Base-by-base conservation (phyloP, 2,888 invertebrate genomes). In the Scaptomyza tumidula region DNA sequence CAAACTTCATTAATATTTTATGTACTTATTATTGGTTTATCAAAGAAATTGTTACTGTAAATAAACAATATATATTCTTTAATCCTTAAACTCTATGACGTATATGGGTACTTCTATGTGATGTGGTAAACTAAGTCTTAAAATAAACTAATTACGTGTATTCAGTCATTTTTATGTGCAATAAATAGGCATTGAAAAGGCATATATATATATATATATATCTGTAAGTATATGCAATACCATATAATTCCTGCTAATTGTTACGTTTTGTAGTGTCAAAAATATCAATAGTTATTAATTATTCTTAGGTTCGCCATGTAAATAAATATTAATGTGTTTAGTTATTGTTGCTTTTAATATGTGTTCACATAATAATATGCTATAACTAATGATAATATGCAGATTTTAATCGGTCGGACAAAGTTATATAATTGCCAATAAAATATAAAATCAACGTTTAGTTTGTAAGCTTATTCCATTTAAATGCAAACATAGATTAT, bases 81-180 rank as follows among this genome's bases (percentile, higher is more conserved):
- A 59, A 60, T 54, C 54, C 41, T 45, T 50, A 10, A 1, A 56
- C 24, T 24, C 24, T 24, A 24, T 24, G 24, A 29, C 19, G 29
- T n/a, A n/a, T 35, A 43, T 29, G 43, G 39, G 49, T 64, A 54
- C 52, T 55, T 64, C 48, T 54, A 69, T 71, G 73, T 86, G 78
- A 80, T 82, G 75, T 75, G 83, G 55, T 75, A 66, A 75, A 66
- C 58, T 77, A 77, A 62, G 66, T 67, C 49, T 44, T 56, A 55
- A 52, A 56, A 60, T 48, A 68, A 76, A 50, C 35, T 49, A 9
- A 19, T 24, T 33, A 39, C 49, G 24, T 11, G n/a, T 14, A 13
- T 46, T 45, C 11, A 5, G 1, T 53, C 41, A n/a, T n/a, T n/a
- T 50, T 16, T 54, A 27, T 56, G 39, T 67, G 62, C 60, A 72